Percentiles rank a stretch among this genome's conserved stretches.
Evolutionary conservation across 2,888 invertebrate species (phyloP).

Genomic region (Lasioglossum leucozonium): DNA sequence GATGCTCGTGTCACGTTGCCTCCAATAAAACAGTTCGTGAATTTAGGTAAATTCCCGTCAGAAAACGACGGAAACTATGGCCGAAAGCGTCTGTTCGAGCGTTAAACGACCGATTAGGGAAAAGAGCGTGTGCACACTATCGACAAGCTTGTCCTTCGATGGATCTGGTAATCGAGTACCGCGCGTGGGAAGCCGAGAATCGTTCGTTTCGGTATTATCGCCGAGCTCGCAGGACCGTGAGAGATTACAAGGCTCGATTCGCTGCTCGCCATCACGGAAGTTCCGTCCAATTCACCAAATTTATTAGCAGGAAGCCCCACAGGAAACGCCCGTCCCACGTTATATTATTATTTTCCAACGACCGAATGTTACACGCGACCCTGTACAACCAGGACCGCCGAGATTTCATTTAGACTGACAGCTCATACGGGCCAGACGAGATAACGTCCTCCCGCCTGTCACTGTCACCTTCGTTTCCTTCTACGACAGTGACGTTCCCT

Average conservation of each 20-base stretch:
- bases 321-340: constrained; percentile 49
- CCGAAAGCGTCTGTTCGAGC: background rate
- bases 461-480: constrained; percentile 15
- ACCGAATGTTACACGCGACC: background rate
- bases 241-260: constrained; percentile 51
- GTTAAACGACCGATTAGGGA: constrained; percentile 55
- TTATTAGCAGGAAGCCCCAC: constrained; percentile 58
- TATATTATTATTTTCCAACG: constrained; percentile 45
- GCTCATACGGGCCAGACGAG: constrained; percentile 53
- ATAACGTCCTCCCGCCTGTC: constrained; percentile 45
- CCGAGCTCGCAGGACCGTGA: constrained; percentile 27
- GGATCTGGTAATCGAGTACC: constrained; percentile 45
- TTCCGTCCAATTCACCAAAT: constrained; percentile 53
- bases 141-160: constrained; percentile 56
- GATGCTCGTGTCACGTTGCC: background rate
- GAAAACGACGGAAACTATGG: constrained; percentile 1
- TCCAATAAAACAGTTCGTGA: background rate
- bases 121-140: constrained; percentile 57
- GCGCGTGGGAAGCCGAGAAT: constrained; percentile 69
- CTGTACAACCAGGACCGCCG: constrained; percentile 14
- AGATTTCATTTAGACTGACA: constrained; percentile 62
- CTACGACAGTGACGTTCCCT: background rate
- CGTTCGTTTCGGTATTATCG: constrained; percentile 65
- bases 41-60: background rate
- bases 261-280: constrained; percentile 43